Percentiles rank a stretch among this genome's conserved stretches.
Evolutionary conservation across 2,797 vertebrate genomes (phyloP).

Genomic region (Moxostoma hubbsi): DNA sequence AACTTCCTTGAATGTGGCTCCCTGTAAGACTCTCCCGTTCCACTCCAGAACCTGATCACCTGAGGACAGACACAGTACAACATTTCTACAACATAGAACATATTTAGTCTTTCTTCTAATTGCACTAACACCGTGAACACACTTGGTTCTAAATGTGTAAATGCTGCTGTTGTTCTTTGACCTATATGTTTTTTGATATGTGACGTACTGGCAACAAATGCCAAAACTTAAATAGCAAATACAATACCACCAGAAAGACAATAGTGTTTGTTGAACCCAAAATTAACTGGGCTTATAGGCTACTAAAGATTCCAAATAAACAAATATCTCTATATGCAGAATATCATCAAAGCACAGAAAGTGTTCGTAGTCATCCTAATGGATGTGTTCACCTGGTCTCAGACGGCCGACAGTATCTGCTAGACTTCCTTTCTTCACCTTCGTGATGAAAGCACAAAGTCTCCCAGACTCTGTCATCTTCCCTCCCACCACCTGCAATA

Average conservation of each 20-base stretch:
- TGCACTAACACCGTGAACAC: too few relatives aligned
- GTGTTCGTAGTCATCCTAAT: background rate
- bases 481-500: conserved; percentile 91
- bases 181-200: too few relatives aligned
- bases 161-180: too few relatives aligned
- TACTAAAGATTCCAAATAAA: background rate
- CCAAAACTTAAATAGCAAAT: too few relatives aligned
- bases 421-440: conserved; percentile 97
- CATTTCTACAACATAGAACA: background rate
- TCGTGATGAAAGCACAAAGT: conserved; percentile 97
- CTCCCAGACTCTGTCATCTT: conserved; percentile 96
- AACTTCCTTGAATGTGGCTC: conserved; percentile 95
- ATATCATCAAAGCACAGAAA: background rate
- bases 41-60: conserved; percentile 98
- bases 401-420: conserved; percentile 96
- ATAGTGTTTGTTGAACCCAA: too few relatives aligned
- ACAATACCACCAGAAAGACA: too few relatives aligned
- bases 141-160: too few relatives aligned
- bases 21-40: conserved; percentile 91
- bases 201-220: too few relatives aligned
- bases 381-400: conserved; percentile 83
- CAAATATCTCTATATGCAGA: background rate
- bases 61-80: conserved; percentile 59
- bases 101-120: background rate
- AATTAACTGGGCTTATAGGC: too few relatives aligned